These are phyloP conservation scores for Tigriopus japonicus DNA, from an alignment of 1,140 invertebrate species.

Conservation along the genomic window DNA sequence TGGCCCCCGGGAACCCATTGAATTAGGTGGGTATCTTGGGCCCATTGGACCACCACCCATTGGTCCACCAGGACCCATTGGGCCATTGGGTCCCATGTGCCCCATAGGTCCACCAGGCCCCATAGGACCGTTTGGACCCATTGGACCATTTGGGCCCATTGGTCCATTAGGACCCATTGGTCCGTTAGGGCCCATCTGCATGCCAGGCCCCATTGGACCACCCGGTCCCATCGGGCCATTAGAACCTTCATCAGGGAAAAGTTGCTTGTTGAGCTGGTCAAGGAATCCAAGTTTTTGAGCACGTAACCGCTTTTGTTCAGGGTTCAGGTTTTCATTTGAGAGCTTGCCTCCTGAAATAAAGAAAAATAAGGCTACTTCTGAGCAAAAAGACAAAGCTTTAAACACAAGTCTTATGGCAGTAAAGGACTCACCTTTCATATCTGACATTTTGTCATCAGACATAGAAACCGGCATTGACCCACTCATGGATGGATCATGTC, in stretches of 20 bases:
- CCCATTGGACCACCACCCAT: conserved; percentile 13
- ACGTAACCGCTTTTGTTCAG: conserved; percentile 77
- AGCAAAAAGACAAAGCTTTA: too few species aligned
- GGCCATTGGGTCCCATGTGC: conserved; percentile 15
- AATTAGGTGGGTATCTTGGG: too few species aligned
- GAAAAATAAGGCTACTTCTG: not conserved
- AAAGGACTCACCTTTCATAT: too few species aligned
- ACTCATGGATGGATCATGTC: too few species aligned
- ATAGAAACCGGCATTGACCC: too few species aligned
- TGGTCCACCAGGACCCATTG: conserved; percentile 1
- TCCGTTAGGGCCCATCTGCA: conserved; percentile 17
- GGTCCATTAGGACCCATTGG: conserved; percentile 17
- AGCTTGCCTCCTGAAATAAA: conserved; percentile 23
- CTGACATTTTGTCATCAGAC: too few species aligned
- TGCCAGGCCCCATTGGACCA: conserved; percentile 6
- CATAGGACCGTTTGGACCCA: conserved; percentile 15
- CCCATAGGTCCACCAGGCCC: conserved; percentile 26
- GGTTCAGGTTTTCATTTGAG: conserved; percentile 88
- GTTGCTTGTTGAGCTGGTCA: conserved; percentile 3
- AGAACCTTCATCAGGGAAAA: conserved; percentile 16
- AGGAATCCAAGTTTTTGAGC: conserved; percentile 53
- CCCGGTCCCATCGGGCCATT: conserved; percentile 14
- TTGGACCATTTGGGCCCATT: conserved; percentile 7
- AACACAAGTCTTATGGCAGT: too few species aligned
- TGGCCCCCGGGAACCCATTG: conserved; percentile 17